A percentile compares a stretch with the other conserved stretches of the same genome.
These are phyloP conservation scores for Epirrhoe alternata DNA, from an alignment of 2,888 invertebrate species.

Conservation along the genomic window DNA sequence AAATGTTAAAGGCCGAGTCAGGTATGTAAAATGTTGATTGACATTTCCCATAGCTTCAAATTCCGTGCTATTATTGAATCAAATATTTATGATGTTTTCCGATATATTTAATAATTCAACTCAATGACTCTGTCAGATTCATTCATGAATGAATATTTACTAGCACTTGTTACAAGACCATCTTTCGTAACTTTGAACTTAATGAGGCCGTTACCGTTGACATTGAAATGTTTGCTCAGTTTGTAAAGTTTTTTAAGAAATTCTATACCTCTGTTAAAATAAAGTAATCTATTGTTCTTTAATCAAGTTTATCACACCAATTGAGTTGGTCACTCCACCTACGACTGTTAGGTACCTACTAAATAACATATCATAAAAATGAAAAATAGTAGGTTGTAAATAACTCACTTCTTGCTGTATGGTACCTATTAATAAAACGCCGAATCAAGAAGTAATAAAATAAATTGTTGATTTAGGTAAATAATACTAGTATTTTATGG, in stretches of 20 bases:
- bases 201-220: background rate
- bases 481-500: too few relatives aligned
- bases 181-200: background rate
- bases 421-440: too few relatives aligned
- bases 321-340: background rate
- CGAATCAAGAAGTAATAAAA: background rate
- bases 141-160: constrained; percentile 17
- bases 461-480: background rate
- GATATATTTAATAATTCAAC: constrained; percentile 20
- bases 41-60: constrained; percentile 73
- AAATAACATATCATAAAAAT: background rate
- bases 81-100: constrained; percentile 23
- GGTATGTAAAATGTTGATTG: constrained; percentile 58
- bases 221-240: background rate
- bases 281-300: background rate
- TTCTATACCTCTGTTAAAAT: background rate
- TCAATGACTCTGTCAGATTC: constrained; percentile 17
- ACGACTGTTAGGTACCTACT: background rate
- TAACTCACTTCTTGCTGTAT: background rate
- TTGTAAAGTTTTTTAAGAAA: background rate
- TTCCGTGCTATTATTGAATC: constrained; percentile 42
- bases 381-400: background rate
- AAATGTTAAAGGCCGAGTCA: constrained; percentile 68
- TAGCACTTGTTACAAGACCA: constrained; percentile 15
- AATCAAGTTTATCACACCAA: background rate